A percentile compares a stretch with the other conserved stretches of the same genome.
Conservation (phyloP, 1,140 invertebrate genomes). For the Meloidogyne exigua region DNA sequence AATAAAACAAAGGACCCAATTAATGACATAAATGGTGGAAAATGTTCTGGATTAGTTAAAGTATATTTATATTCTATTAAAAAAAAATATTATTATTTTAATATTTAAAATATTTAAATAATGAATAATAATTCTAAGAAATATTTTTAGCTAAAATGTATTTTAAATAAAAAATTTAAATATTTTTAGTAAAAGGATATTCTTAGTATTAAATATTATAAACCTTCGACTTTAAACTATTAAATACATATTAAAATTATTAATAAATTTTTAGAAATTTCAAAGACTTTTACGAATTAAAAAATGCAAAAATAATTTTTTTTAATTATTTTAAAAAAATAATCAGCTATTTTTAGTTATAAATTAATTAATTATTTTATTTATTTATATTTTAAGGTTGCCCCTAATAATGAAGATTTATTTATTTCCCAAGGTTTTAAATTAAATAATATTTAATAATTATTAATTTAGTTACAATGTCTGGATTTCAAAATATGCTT, state of each 20-base stretch:
- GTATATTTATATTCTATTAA: constrained; percentile 47
- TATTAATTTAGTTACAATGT: constrained; percentile 69
- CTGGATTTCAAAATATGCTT: constrained; percentile 79
- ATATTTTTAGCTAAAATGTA: not conserved
- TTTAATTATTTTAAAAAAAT: constrained; percentile 78
- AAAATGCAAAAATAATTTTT: not conserved
- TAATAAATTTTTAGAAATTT: too few species aligned
- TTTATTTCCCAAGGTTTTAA: constrained; percentile 68
- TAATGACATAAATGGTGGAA: constrained; percentile 64
- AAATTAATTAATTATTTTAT: constrained; percentile 68
- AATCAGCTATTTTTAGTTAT: constrained; percentile 82
- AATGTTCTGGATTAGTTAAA: constrained; percentile 72
- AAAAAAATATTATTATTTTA: constrained; percentile 4
- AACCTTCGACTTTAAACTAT: too few species aligned
- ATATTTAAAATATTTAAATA: not conserved
- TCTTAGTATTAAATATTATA: too few species aligned
- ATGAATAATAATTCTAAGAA: not conserved
- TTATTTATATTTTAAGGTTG: constrained; percentile 24
- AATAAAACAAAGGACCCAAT: constrained; percentile 57
- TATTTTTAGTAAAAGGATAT: not conserved
- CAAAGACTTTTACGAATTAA: too few species aligned
- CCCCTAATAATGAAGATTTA: constrained; percentile 67
- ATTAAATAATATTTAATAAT: not conserved
- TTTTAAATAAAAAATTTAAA: too few species aligned
- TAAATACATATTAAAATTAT: too few species aligned